These are phyloP conservation scores for Pelobates fuscus DNA, from an alignment of 2,113 vertebrate genomes.

Conservation along the genomic window DNA sequence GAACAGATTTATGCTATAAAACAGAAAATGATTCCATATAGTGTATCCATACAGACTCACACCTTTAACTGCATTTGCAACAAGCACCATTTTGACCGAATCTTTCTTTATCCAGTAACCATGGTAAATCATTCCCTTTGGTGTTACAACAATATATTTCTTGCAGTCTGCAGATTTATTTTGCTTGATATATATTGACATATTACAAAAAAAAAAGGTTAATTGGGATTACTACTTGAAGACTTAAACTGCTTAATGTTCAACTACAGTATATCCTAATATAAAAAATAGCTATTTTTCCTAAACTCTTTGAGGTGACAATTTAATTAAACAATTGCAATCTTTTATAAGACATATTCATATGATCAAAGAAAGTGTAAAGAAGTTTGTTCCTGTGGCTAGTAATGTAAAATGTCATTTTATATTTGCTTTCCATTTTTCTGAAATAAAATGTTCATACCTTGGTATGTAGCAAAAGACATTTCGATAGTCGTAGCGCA, in stretches of 20 bases:
- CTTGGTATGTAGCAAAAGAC: slow-evolving; percentile 24
- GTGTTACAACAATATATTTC: neutral
- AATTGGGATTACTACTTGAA: slow-evolving; percentile 35
- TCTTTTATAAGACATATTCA: slow-evolving; percentile 38
- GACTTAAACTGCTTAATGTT: slow-evolving; percentile 25
- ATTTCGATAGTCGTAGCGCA: slow-evolving; percentile 31
- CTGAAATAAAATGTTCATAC: slow-evolving; percentile 38
- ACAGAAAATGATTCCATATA: too few species aligned
- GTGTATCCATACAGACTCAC: neutral
- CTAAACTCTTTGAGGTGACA: slow-evolving; percentile 35
- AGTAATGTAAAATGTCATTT: slow-evolving; percentile 41
- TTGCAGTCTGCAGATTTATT: slow-evolving; percentile 5
- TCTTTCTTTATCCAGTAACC: neutral
- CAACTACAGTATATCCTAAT: slow-evolving; percentile 18
- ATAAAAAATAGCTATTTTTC: slow-evolving; percentile 38
- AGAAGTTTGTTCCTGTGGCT: slow-evolving; percentile 22
- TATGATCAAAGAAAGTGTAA: slow-evolving; percentile 29
- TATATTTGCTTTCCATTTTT: slow-evolving; percentile 32
- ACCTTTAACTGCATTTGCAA: too few species aligned
- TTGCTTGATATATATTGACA: slow-evolving; percentile 15
- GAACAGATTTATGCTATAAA: too few species aligned
- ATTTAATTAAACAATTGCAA: slow-evolving; percentile 45
- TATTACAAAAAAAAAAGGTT: slow-evolving; percentile 33
- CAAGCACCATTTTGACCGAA: too few species aligned
- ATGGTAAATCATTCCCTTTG: neutral